A percentile compares a stretch with the other conserved stretches of the same genome.
phyloP scores from a whole-genome alignment of 2,888 invertebrate genomes.

The Hedya salicella region DNA sequence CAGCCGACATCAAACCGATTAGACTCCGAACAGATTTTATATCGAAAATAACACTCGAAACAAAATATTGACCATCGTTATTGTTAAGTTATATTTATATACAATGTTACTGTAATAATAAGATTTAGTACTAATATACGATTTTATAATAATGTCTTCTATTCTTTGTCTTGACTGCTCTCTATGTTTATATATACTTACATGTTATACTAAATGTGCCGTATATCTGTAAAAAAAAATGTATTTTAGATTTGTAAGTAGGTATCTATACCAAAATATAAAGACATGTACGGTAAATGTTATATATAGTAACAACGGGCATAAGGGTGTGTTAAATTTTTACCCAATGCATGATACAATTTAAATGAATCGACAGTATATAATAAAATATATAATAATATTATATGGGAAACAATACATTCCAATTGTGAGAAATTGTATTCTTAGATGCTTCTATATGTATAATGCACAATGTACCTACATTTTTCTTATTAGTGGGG shows the following conservation, averaged over 20 bases:
- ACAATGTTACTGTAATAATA: neutral
- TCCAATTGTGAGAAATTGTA: slow-evolving; percentile 28
- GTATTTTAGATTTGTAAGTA: slow-evolving; percentile 10
- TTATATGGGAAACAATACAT: slow-evolving; percentile 32
- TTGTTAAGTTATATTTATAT: neutral
- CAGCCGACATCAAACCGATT: too few relatives aligned
- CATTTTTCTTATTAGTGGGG: too few relatives aligned
- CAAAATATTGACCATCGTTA: neutral
- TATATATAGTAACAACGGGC: too few relatives aligned
- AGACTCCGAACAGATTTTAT: too few relatives aligned
- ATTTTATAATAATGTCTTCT: neutral
- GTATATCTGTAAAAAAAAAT: slow-evolving; percentile 15
- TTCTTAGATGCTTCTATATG: slow-evolving; percentile 25
- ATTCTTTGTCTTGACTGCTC: slow-evolving; percentile 46
- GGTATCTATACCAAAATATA: neutral
- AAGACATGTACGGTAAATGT: too few relatives aligned
- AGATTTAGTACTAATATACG: neutral
- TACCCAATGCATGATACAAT: neutral
- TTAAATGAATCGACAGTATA: neutral
- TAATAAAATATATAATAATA: too few relatives aligned
- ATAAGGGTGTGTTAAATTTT: neutral
- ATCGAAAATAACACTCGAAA: too few relatives aligned
- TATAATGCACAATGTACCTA: too few relatives aligned
- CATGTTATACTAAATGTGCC: slow-evolving; percentile 42
- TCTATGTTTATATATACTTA: slow-evolving; percentile 47